phyloP scores from a whole-genome alignment of 2,888 invertebrate species.

The Mimumesa dahlbomi region DNA sequence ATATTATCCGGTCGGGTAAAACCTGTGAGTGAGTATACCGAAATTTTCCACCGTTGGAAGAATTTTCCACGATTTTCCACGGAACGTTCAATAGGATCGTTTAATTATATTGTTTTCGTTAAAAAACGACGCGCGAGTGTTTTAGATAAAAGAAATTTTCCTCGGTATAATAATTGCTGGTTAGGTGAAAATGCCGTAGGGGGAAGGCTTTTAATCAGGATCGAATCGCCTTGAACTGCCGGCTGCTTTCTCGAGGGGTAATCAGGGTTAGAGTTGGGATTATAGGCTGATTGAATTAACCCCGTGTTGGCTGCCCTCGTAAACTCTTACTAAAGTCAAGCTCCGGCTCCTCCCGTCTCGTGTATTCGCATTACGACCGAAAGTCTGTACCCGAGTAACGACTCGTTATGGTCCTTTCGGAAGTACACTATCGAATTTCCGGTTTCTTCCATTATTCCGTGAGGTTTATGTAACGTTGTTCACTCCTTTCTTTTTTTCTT shows the following conservation, averaged over 20 bases:
- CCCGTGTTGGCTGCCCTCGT: slow-evolving; percentile 77
- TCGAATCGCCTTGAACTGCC: slow-evolving; percentile 64
- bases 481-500: slow-evolving; percentile 3
- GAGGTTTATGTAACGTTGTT: slow-evolving; percentile 47
- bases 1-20: no score
- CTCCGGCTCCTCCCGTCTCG: slow-evolving; percentile 77
- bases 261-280: slow-evolving; percentile 78
- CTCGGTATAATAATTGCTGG: slow-evolving; percentile 28
- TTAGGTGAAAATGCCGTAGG: slow-evolving; percentile 54
- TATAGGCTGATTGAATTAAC: slow-evolving; percentile 79
- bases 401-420: slow-evolving; percentile 69
- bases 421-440: slow-evolving; percentile 62
- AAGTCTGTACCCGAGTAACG: slow-evolving; percentile 70
- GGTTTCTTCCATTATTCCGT: slow-evolving; percentile 59
- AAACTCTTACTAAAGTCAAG: slow-evolving; percentile 79
- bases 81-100: no score
- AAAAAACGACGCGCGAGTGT: no score
- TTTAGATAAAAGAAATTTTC: slow-evolving; percentile 1
- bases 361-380: slow-evolving; percentile 75
- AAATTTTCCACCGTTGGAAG: no score
- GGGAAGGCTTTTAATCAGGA: slow-evolving; percentile 72
- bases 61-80: no score
- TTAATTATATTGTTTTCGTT: no score
- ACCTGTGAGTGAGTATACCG: no score
- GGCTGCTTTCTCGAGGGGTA: slow-evolving; percentile 64